Conservation (phyloP, 2,113 vertebrate genomes). For the Strigops habroptila region DNA sequence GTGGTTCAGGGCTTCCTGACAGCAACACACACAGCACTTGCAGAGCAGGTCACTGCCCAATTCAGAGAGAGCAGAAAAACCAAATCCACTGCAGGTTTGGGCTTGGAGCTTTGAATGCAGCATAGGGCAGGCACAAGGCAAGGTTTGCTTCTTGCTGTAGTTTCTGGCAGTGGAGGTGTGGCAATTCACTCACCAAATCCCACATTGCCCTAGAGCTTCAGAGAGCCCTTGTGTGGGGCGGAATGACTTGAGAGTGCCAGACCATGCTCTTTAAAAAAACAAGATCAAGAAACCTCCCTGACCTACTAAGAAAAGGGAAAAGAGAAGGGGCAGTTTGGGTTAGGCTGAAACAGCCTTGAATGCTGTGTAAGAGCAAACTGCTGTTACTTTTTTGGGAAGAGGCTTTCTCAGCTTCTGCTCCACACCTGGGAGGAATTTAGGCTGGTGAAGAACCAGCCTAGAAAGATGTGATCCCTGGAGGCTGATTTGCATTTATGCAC, state of each 20-base stretch:
- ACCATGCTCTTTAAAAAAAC: neutral
- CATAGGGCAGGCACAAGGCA: rapidly evolving
- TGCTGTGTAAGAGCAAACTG: neutral
- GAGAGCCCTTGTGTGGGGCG: neutral
- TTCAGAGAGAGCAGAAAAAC: neutral
- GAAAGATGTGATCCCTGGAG: neutral
- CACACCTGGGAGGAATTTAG: neutral
- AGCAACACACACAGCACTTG: neutral
- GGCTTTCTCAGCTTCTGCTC: neutral
- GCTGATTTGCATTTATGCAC: neutral
- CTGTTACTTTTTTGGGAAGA: neutral
- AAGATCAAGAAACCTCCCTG: neutral
- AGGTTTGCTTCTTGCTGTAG: neutral
- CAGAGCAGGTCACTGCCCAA: neutral
- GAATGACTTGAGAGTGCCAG: neutral
- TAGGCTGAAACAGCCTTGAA: neutral
- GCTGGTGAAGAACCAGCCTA: neutral
- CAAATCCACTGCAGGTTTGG: neutral
- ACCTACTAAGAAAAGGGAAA: neutral
- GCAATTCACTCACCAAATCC: neutral
- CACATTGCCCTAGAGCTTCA: neutral
- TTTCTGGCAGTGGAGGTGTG: neutral
- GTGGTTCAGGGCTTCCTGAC: neutral
- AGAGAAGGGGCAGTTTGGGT: neutral
- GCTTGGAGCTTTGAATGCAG: neutral